These are phyloP conservation scores for Aurelia aurita complex sp. Pacific DNA, from an alignment of 30 jellyfish, hydroid and myxozoan species.

Conservation along the genomic window DNA sequence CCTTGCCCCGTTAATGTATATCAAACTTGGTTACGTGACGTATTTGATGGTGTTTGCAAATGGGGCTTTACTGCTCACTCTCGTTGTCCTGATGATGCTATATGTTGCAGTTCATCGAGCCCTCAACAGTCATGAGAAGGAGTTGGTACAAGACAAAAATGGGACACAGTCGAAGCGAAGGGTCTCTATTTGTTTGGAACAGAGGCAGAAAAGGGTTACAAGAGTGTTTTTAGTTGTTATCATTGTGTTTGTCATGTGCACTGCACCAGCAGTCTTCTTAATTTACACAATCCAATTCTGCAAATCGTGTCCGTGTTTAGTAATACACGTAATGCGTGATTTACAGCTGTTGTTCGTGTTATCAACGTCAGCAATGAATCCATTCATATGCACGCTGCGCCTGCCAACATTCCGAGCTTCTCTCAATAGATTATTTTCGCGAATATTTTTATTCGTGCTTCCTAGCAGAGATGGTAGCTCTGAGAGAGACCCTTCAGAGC, in stretches of 20 bases:
- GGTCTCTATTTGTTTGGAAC: slow-evolving; percentile 48
- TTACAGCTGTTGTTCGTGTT: slow-evolving; percentile 53
- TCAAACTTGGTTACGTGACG: slow-evolving; percentile 49
- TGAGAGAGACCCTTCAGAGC: background rate
- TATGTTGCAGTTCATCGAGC: slow-evolving; percentile 60
- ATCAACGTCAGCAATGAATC: slow-evolving; percentile 64
- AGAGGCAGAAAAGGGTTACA: slow-evolving; percentile 57
- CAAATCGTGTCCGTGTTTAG: slow-evolving; percentile 46
- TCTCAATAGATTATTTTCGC: background rate
- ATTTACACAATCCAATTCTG: slow-evolving; percentile 59
- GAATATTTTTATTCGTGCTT: background rate
- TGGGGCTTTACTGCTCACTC: slow-evolving; percentile 64
- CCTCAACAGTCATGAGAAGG: slow-evolving; percentile 30
- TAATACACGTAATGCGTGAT: slow-evolving; percentile 53
- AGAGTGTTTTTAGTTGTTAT: slow-evolving; percentile 48
- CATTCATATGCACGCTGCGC: slow-evolving; percentile 72
- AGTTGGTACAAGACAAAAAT: slow-evolving; percentile 14
- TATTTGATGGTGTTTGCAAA: slow-evolving; percentile 64
- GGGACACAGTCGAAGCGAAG: slow-evolving; percentile 40
- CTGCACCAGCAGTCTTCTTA: slow-evolving; percentile 61
- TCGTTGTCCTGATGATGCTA: slow-evolving; percentile 42
- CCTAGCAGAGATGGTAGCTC: slow-evolving; percentile 2
- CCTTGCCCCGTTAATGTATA: slow-evolving; percentile 50
- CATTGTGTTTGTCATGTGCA: slow-evolving; percentile 57
- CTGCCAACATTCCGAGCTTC: slow-evolving; percentile 67